These are phyloP conservation scores for Netelia fuscicornis DNA, from an alignment of 2,888 invertebrate genomes.

Conservation along the genomic window DNA sequence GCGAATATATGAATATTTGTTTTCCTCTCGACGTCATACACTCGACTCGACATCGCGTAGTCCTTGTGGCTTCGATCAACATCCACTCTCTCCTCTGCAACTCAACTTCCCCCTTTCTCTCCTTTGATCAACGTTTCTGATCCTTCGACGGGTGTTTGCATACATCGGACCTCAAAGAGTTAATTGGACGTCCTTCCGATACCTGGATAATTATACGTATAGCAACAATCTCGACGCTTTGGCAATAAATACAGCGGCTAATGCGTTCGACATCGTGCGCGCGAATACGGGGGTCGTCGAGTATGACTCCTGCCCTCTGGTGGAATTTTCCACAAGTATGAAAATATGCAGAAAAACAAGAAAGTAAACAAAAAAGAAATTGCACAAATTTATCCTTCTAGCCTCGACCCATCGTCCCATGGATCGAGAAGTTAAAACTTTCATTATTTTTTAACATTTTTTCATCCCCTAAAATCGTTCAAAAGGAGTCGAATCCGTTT, in stretches of 20 bases:
- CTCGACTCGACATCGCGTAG: background rate
- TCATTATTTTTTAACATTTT: no score
- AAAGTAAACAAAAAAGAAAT: no score
- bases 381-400: no score
- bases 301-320: no score
- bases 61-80: background rate
- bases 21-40: background rate
- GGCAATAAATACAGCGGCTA: background rate
- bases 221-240: conserved; percentile 13
- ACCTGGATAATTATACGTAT: conserved; percentile 24
- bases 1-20: conserved; percentile 10
- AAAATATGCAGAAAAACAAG: no score
- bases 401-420: no score
- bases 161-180: conserved; percentile 43
- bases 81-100: no score
- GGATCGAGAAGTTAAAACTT: no score
- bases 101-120: background rate
- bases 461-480: no score
- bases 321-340: no score
- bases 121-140: conserved; percentile 26
- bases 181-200: conserved; percentile 33
- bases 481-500: no score
- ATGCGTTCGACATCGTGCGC: background rate
- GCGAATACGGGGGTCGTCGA: background rate
- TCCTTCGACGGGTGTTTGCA: conserved; percentile 3